Evolutionary conservation across 2,888 invertebrate genomes (phyloP).

Genomic region (Erpobdella octoculata): DNA sequence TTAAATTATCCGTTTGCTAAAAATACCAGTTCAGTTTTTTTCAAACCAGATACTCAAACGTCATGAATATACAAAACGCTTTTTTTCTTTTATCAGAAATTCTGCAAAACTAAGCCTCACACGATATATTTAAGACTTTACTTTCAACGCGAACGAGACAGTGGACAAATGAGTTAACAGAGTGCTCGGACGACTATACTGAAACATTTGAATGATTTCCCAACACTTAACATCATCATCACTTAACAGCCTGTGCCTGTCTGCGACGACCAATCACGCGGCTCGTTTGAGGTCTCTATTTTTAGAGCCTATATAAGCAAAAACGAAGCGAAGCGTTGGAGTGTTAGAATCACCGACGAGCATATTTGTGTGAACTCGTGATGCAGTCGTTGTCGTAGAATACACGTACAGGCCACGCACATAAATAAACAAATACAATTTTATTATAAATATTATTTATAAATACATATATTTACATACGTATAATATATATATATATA

Average conservation of each 20-base stretch:
- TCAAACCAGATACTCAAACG: too few species aligned
- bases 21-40: too few species aligned
- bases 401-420: too few species aligned
- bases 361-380: too few species aligned
- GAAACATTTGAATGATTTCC: not conserved
- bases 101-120: not conserved
- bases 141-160: not conserved
- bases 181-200: too few species aligned
- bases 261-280: not conserved
- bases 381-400: too few species aligned
- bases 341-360: too few species aligned
- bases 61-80: too few species aligned
- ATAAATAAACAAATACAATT: too few species aligned
- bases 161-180: constrained; percentile 4
- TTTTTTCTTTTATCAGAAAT: not conserved
- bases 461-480: not conserved
- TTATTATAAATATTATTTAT: too few species aligned
- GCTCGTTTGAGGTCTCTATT: not conserved
- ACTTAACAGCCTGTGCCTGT: not conserved
- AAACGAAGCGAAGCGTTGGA: too few species aligned
- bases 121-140: not conserved
- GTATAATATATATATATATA: not conserved
- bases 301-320: constrained; percentile 9
- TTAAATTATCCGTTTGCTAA: too few species aligned
- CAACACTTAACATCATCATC: not conserved